Percentiles rank a stretch among this genome's conserved stretches.
These are phyloP conservation scores for Rhinoraja longicauda DNA, from an alignment of 2,797 vertebrate genomes.

Conservation along the genomic window DNA sequence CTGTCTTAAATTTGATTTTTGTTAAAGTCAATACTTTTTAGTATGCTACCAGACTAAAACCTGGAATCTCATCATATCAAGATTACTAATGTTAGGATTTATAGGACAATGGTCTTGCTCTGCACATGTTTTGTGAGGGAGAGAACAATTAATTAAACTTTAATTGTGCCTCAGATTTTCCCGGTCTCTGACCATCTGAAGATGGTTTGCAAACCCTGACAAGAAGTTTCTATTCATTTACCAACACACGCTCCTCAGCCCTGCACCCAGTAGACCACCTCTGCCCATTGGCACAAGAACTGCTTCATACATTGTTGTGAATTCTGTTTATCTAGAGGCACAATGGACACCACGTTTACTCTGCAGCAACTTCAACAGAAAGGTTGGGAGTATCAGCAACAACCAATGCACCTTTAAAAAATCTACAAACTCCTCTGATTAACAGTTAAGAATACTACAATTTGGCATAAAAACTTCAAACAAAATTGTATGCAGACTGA, in stretches of 20 bases:
- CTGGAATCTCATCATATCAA: background rate
- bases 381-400: too few species aligned
- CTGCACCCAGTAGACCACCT: background rate
- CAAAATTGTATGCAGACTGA: too few species aligned
- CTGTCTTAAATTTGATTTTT: background rate
- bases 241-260: background rate
- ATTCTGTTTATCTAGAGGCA: too few species aligned
- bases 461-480: too few species aligned
- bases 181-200: background rate
- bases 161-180: background rate
- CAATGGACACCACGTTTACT: too few species aligned
- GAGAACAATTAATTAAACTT: background rate
- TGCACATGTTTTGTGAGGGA: background rate
- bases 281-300: too few species aligned
- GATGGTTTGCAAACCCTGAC: background rate
- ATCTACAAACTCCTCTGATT: too few species aligned
- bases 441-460: too few species aligned
- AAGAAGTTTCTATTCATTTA: background rate
- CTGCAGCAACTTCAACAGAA: too few species aligned
- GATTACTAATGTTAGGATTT: background rate
- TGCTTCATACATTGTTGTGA: too few species aligned
- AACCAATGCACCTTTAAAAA: too few species aligned
- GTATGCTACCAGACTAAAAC: background rate
- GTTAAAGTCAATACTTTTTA: too few species aligned
- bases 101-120: background rate